Evolutionary conservation across 2,888 invertebrate species (phyloP).

Genomic region (Zaprionus obscuricornis): DNA sequence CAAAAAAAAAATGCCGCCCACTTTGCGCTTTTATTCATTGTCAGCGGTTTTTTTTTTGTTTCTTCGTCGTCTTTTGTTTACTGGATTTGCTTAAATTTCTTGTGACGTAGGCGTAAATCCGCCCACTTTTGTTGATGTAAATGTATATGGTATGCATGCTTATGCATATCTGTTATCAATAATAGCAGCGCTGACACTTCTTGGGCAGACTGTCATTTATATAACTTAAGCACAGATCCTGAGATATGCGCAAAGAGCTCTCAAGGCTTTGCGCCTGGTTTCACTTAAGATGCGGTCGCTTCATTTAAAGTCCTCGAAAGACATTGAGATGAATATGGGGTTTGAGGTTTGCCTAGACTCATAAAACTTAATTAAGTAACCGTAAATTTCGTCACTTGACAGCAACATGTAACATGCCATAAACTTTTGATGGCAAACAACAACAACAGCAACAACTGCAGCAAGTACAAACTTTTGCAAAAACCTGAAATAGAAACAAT

Average conservation of each 20-base stretch:
- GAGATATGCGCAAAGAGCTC: neutral
- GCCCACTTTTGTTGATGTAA: conserved; percentile 1
- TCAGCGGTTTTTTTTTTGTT: no score
- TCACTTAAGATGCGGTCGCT: no score
- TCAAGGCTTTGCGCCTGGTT: no score
- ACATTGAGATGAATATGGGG: no score
- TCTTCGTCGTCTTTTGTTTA: conserved; percentile 10
- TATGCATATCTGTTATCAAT: neutral
- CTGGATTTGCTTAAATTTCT: conserved; percentile 4
- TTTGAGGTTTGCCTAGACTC: neutral
- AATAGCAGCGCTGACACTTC: no score
- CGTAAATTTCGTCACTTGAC: conserved; percentile 55
- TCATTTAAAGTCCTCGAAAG: no score
- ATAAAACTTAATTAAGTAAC: conserved; percentile 62
- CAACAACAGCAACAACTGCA: no score
- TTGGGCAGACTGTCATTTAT: neutral
- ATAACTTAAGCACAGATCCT: conserved; percentile 4
- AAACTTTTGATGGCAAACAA: conserved; percentile 42
- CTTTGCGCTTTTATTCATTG: conserved; percentile 17
- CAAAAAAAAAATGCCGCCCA: conserved; percentile 15
- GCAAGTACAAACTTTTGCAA: conserved; percentile 28
- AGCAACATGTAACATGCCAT: conserved; percentile 26
- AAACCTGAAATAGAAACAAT: neutral
- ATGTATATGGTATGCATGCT: neutral
- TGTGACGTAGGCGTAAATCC: conserved; percentile 8